A percentile compares a stretch with the other conserved stretches of the same genome.
phyloP scores from a whole-genome alignment of 2,113 vertebrate genomes.

The Mugil cephalus region DNA sequence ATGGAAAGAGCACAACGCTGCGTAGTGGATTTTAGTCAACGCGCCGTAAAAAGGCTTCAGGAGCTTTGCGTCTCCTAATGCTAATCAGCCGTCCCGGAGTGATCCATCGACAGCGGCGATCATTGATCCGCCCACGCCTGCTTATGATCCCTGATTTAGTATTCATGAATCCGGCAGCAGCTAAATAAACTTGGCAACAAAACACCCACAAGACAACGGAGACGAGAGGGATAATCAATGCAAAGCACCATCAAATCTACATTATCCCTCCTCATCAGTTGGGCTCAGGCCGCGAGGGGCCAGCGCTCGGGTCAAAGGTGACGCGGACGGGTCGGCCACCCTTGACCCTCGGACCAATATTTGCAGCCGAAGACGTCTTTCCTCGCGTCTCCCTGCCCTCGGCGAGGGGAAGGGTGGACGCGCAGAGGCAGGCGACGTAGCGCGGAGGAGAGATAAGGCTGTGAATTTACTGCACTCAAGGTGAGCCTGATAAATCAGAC shows the following conservation, averaged over 20 bases:
- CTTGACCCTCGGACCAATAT: conserved; percentile 94
- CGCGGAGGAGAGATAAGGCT: conserved; percentile 70
- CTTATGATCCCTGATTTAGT: conserved; percentile 98
- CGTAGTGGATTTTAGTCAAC: neutral
- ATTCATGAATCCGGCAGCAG: conserved; percentile 97
- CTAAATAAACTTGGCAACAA: conserved; percentile 97
- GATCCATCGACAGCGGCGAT: conserved; percentile 85
- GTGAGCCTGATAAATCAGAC: conserved; percentile 72
- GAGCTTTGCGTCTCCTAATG: conserved; percentile 40
- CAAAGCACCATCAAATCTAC: conserved; percentile 96
- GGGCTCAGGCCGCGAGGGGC: conserved; percentile 87
- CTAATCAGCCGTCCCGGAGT: conserved; percentile 57
- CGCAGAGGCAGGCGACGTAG: conserved; percentile 38
- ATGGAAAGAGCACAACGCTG: neutral
- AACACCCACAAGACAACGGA: conserved; percentile 84
- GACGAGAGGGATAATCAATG: conserved; percentile 90
- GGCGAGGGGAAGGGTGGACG: conserved; percentile 25
- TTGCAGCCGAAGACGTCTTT: conserved; percentile 85
- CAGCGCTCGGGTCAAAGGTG: conserved; percentile 94
- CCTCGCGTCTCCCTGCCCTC: conserved; percentile 62
- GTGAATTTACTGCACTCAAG: conserved; percentile 82
- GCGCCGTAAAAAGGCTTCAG: neutral
- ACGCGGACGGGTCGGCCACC: conserved; percentile 86
- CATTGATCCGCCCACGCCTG: conserved; percentile 92
- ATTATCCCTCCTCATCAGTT: conserved; percentile 94